Conservation (phyloP, 2,888 invertebrate species). For the Andrena trimmerana region DNA sequence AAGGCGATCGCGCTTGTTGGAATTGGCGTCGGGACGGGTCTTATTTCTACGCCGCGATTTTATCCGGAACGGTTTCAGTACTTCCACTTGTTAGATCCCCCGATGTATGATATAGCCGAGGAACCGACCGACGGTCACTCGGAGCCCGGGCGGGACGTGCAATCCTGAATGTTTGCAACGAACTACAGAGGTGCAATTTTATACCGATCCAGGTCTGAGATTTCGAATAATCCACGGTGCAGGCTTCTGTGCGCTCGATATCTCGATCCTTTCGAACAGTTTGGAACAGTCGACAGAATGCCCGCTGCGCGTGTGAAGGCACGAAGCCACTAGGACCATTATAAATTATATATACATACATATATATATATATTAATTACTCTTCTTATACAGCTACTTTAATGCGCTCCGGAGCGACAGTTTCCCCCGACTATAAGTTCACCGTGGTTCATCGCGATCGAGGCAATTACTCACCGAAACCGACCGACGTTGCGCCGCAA, state of each 20-base stretch:
- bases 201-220: slow-evolving; percentile 7
- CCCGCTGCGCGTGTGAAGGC: neutral
- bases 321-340: slow-evolving; percentile 56
- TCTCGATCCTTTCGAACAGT: slow-evolving; percentile 9
- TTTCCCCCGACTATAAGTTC: slow-evolving; percentile 13
- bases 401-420: neutral
- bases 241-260: neutral
- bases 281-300: neutral
- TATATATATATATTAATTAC: slow-evolving; percentile 17
- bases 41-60: slow-evolving; percentile 10
- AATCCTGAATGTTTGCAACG: slow-evolving; percentile 9
- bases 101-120: slow-evolving; percentile 9
- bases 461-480: slow-evolving; percentile 11
- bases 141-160: neutral
- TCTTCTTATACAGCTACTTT: slow-evolving; percentile 10
- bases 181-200: neutral
- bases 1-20: neutral
- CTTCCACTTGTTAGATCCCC: slow-evolving; percentile 31
- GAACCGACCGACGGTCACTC: neutral
- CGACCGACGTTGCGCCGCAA: slow-evolving; percentile 6
- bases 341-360: slow-evolving; percentile 12
- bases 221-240: slow-evolving; percentile 13
- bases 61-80: slow-evolving; percentile 2
- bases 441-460: slow-evolving; percentile 61
- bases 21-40: neutral